A percentile compares a stretch with the other conserved stretches of the same genome.
phyloP scores from a whole-genome alignment of 1,140 invertebrate genomes.

The Amyelois transitella region DNA sequence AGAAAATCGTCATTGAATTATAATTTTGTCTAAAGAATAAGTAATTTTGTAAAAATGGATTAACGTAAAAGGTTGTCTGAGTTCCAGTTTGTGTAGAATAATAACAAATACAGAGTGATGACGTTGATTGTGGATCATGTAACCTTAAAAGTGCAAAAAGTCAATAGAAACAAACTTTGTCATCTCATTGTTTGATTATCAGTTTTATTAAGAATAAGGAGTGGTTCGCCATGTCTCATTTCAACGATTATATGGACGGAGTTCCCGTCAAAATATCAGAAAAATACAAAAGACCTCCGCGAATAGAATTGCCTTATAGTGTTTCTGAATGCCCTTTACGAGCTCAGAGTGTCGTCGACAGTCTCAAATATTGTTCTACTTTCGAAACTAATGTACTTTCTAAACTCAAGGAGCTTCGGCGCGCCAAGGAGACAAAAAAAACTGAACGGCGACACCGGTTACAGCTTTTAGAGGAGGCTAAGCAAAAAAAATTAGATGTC shows the following conservation, averaged over 20 bases:
- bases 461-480: conserved; percentile 72
- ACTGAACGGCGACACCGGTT: conserved; percentile 76
- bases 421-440: conserved; percentile 76
- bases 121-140: conserved; percentile 62
- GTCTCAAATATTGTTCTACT: conserved; percentile 79
- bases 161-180: conserved; percentile 58
- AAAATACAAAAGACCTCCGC: conserved; percentile 85
- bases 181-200: conserved; percentile 54
- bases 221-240: conserved; percentile 66
- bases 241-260: conserved; percentile 82
- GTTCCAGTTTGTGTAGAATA: background rate
- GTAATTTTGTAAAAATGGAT: conserved; percentile 12
- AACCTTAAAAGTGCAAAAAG: conserved; percentile 67
- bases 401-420: conserved; percentile 81
- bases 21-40: conserved; percentile 8
- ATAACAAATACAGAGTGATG: conserved; percentile 43
- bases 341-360: conserved; percentile 71
- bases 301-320: conserved; percentile 80
- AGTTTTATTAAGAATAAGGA: conserved; percentile 30
- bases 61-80: background rate
- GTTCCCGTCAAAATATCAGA: conserved; percentile 91
- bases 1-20: conserved; percentile 3
- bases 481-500: conserved; percentile 66
- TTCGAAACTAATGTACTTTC: conserved; percentile 82
- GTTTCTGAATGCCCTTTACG: conserved; percentile 77